These are phyloP conservation scores for Perizoma flavofasciatum DNA, from an alignment of 2,888 invertebrate genomes.

Conservation along the genomic window DNA sequence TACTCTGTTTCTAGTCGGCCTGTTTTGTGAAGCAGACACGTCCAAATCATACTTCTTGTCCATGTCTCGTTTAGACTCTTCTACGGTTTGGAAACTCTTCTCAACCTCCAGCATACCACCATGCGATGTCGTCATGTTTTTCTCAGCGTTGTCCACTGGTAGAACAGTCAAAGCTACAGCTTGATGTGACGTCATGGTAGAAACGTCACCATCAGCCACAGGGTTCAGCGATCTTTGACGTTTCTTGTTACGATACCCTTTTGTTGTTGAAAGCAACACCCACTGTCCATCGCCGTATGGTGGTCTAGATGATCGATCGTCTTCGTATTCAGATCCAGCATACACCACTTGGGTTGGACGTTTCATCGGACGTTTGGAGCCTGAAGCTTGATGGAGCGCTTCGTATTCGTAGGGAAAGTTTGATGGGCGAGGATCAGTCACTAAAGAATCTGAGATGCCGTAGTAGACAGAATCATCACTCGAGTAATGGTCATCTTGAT, in stretches of 20 bases:
- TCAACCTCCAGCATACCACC: constrained; percentile 90
- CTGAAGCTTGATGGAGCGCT: constrained; percentile 64
- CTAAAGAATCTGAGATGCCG: constrained; percentile 69
- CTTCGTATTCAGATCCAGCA: constrained; percentile 73
- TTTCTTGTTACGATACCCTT: constrained; percentile 86
- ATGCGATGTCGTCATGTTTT: constrained; percentile 87
- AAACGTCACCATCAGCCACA: constrained; percentile 56
- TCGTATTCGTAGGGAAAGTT: constrained; percentile 78
- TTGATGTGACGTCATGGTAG: constrained; percentile 76
- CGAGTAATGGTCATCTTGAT: constrained; percentile 61
- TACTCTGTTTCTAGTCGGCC: constrained; percentile 61
- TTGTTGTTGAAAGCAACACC: constrained; percentile 90
- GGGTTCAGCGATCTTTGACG: constrained; percentile 70
- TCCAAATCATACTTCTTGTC: constrained; percentile 68
- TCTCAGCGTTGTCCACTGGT: constrained; percentile 86
- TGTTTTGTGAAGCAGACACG: constrained; percentile 55
- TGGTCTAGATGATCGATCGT: constrained; percentile 74
- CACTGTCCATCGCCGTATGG: constrained; percentile 89
- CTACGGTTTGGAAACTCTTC: constrained; percentile 87
- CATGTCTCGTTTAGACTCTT: constrained; percentile 80
- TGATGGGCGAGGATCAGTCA: constrained; percentile 78
- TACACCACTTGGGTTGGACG: constrained; percentile 79
- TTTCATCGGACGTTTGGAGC: constrained; percentile 64
- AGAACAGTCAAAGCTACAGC: constrained; percentile 88
- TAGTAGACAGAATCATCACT: constrained; percentile 67